Evolutionary conservation across 2,113 vertebrate species (phyloP).

Genomic region (Chloropsis cyanopogon): DNA sequence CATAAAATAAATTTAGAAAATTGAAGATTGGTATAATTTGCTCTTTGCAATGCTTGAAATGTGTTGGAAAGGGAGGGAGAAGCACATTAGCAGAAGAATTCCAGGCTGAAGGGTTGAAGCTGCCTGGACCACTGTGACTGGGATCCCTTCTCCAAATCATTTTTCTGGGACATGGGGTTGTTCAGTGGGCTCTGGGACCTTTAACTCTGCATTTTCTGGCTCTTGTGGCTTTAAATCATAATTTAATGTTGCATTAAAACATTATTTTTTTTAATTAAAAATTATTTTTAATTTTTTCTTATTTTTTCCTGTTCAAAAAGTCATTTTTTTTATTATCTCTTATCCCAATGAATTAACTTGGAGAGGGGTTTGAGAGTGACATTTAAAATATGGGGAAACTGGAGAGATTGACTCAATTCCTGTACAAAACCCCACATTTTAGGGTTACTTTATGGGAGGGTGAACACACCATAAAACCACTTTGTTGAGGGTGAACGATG

Average conservation of each 20-base stretch:
- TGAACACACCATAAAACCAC: background rate
- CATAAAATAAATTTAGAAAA: background rate
- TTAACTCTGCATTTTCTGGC: background rate
- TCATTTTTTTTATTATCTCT: background rate
- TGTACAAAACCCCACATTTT: background rate
- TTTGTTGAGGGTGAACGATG: background rate
- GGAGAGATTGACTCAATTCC: background rate
- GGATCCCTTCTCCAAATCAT: background rate
- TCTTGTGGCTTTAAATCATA: background rate
- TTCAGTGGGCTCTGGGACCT: background rate
- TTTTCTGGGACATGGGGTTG: background rate
- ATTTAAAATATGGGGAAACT: background rate
- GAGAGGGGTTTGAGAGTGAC: background rate
- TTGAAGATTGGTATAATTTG: background rate
- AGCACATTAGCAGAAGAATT: background rate
- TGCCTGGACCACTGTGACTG: background rate
- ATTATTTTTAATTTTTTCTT: rapidly evolving
- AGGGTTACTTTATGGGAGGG: background rate
- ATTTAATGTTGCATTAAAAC: background rate
- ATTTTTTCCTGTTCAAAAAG: background rate
- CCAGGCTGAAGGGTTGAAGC: background rate
- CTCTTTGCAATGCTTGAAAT: background rate
- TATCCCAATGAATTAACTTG: background rate
- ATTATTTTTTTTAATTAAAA: no score
- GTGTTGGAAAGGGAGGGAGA: background rate